Conservation (phyloP, 2,888 invertebrate species). For the Rapana venosa region DNA sequence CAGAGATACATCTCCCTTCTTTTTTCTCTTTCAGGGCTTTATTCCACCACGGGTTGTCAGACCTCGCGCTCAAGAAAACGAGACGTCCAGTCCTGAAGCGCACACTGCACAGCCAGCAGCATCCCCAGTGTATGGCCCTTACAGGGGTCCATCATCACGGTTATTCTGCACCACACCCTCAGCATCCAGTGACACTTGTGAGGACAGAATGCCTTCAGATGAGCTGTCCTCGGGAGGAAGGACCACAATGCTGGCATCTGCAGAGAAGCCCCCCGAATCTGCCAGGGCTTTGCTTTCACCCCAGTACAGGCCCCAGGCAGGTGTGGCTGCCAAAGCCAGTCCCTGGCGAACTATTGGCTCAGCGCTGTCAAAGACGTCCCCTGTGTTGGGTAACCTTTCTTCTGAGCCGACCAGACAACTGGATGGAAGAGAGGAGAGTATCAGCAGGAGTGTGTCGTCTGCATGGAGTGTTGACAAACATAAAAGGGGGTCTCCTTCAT, state of each 20-base stretch:
- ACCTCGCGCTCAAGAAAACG: slow-evolving; percentile 19
- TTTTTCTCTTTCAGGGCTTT: slow-evolving; percentile 59
- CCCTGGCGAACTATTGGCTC: slow-evolving; percentile 52
- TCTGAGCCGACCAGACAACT: background rate
- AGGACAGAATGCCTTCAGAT: background rate
- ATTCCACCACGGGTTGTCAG: slow-evolving; percentile 62
- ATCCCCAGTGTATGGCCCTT: background rate
- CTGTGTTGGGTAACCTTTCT: background rate
- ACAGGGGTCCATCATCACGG: background rate
- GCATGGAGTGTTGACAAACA: background rate
- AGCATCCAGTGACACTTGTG: background rate
- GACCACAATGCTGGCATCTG: background rate
- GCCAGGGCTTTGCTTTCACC: background rate
- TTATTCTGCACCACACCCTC: background rate
- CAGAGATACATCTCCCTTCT: too few relatives aligned
- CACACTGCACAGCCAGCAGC: background rate
- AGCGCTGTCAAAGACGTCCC: background rate
- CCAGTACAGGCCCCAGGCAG: background rate
- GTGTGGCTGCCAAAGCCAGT: background rate
- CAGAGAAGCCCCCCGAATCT: background rate
- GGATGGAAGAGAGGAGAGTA: background rate
- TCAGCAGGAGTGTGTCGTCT: background rate
- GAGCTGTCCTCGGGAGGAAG: background rate
- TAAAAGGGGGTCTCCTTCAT: background rate
- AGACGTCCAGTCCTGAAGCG: background rate